Evolutionary conservation across 2,888 invertebrate genomes (phyloP), one percentile per base, ranked within the genome.

Genomic region (Netelia fuscicornis): DNA sequence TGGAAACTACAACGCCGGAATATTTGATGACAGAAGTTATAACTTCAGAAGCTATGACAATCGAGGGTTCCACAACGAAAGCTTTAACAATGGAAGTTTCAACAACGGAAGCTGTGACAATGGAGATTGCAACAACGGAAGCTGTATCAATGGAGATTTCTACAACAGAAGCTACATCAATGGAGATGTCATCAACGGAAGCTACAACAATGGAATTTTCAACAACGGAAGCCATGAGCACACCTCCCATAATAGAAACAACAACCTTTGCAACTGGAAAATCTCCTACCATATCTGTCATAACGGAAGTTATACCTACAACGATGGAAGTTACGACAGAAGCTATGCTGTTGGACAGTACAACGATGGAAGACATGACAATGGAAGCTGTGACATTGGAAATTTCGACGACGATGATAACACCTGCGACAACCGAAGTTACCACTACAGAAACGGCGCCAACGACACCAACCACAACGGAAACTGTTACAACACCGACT

Each of bases 201-300:
- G 44, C 52, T 5, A 62, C 79, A 10, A 65, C 64, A 9, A 68
- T 37, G 13, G 58, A 68, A 70, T 52, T 62, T 25, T 70, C 60
- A 13, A 72, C 37, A 25, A 74, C 86, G 17, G 81, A 76, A 54
- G 6, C 58, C n/a, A 17, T 13, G 58, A 64, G 62, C n/a, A 42
- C 30, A 23, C 84, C 77, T 30, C 89, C 89, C 2, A 90, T 88
- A 5, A 64, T 80, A 20, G 88, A 89, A 37, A 82, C 72, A 17
- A 83, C 60, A 37, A 76, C 72, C 62, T 88, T 60, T 78, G 86
- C 56, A 54, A 81, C 25, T 5, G 44, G 1, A 67, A 11, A 17
- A 64, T 64, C 13, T 30, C 20, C 60, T 23, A 68, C 58, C 11
- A 58, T 56, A 10, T 74, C 42, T 13, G 17, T 6, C 0, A 1